Evolutionary conservation across 2,113 vertebrate genomes (phyloP).

Genomic region (Anhinga rufa): DNA sequence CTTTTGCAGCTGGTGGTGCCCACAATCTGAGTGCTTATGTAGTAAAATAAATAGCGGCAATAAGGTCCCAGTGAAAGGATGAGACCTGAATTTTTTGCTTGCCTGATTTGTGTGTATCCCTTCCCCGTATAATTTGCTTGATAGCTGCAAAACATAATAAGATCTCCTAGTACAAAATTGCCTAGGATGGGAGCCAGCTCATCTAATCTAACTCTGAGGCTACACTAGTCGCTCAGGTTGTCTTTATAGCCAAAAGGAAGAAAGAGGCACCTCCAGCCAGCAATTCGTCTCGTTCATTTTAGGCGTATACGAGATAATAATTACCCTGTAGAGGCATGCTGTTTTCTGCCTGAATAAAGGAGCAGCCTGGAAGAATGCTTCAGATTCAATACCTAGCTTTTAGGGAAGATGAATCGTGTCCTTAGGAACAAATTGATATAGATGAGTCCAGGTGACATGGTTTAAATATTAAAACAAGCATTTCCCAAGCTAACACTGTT

Average conservation of each 20-base stretch:
- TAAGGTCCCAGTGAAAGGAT: background rate
- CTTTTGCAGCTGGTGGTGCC: background rate
- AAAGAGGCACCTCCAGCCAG: conserved; percentile 1
- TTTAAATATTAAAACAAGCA: background rate
- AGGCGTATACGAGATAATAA: background rate
- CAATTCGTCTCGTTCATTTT: background rate
- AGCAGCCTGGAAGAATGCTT: background rate
- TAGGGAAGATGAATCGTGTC: background rate
- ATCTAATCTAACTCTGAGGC: background rate
- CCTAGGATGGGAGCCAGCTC: background rate
- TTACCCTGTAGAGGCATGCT: background rate
- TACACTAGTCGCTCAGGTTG: background rate
- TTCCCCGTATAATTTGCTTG: background rate
- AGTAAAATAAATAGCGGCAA: background rate
- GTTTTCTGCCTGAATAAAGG: background rate
- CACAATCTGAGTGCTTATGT: background rate
- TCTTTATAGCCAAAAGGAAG: background rate
- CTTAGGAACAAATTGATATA: background rate
- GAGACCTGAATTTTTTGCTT: background rate
- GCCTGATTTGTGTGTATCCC: background rate
- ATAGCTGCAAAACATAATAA: background rate
- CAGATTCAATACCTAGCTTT: background rate
- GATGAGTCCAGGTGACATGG: background rate
- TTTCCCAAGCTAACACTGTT: background rate
- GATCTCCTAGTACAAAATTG: background rate